A percentile compares a stretch with the other conserved stretches of the same genome.
These are phyloP conservation scores for Premnoplex brunnescens DNA, from an alignment of 2,797 vertebrate genomes.

Conservation along the genomic window DNA sequence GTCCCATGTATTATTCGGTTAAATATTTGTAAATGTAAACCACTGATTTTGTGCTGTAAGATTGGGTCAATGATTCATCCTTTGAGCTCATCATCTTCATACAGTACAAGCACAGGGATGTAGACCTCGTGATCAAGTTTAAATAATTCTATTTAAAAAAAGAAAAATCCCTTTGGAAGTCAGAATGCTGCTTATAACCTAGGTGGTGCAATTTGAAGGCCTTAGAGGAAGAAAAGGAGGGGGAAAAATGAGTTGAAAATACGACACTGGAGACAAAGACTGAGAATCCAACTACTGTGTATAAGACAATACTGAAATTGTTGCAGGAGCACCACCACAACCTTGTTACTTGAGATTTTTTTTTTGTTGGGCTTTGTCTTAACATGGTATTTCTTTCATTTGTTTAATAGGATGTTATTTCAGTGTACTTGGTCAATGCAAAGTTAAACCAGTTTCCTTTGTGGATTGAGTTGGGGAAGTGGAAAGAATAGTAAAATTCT, in stretches of 20 bases:
- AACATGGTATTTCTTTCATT: background rate
- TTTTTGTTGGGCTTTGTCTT: background rate
- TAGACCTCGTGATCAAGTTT: background rate
- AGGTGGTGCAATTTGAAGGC: background rate
- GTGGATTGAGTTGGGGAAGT: background rate
- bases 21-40: background rate
- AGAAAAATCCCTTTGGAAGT: background rate
- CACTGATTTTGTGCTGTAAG: background rate
- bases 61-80: background rate
- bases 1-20: background rate
- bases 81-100: rapidly evolving
- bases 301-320: background rate
- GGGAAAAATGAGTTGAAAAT: background rate
- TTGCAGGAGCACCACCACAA: background rate
- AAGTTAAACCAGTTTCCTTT: background rate
- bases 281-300: background rate
- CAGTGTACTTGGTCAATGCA: rapidly evolving
- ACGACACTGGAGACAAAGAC: rapidly evolving
- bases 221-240: background rate
- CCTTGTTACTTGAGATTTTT: background rate
- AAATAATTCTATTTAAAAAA: background rate
- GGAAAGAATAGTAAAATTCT: background rate
- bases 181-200: background rate
- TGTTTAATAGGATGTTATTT: background rate
- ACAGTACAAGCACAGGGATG: background rate